Evolutionary conservation across 2,797 vertebrate genomes (phyloP), one percentile per base, ranked within the genome.

Genomic region (Gadopsis marmoratus): DNA sequence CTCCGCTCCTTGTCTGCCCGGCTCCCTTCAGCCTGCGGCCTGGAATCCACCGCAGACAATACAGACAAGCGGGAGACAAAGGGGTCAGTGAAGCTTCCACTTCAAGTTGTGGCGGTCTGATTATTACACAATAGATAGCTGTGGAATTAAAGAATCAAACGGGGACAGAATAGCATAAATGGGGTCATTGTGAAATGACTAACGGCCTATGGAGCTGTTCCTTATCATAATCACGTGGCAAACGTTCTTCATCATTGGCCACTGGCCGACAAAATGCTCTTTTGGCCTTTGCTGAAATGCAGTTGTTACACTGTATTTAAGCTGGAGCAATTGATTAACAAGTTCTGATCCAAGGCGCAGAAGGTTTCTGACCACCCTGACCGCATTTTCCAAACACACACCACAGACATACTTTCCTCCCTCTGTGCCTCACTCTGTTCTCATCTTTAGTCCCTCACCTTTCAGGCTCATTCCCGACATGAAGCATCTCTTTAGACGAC

Each of bases 401-500:
- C 23, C 13, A 17, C 37, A 39, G 9, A 31, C 55, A 61, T 12
- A 31, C 41, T 71, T 62, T 63, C 39, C 23, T 60, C n/a, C 35
- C 31, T 43, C 31, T 13, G 4, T 7, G 39, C 35, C 26, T 56
- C 29, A 9, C 19, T 71, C 50, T 4, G 7, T 10, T 58, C 64
- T 35, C 29, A 17, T 54, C 51, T 51, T 21, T 14, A 21, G 39
- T 29, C 53, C 16, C 83, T 88, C 81, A 99, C 98, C 97, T 97
- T 97, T 97, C 0, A 99, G 95, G 3, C 96, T 98, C 98, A 99
- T 99, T 64, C 98, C 98, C 0, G 97, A 97, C 90, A 97, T 97
- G 70, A 97, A 97, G 93, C 98, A 99, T 81, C 97, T 97, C 64
- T 96, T 95, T 63, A 99, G 93, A 48, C 98, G 97, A 66, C 98